Base-by-base conservation (phyloP, 2,797 vertebrate species). In the Mormyrops attenuatus region DNA sequence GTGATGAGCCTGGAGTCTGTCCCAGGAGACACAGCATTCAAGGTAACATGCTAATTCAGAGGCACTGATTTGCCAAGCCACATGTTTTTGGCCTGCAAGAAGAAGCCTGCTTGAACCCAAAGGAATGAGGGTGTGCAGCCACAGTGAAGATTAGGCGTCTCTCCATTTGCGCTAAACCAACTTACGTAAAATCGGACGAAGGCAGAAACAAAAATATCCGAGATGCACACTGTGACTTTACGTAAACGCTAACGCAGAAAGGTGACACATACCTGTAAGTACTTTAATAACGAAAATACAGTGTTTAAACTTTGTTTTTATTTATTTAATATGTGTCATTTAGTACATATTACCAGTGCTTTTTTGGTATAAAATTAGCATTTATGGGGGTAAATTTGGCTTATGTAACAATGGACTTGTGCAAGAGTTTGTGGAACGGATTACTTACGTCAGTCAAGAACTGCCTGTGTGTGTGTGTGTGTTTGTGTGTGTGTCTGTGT, bases 31-130 rank as follows among this genome's bases (percentile, higher is more conserved):
- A 17, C 30, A 30, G 8, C 15, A 13, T 11, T 69, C 3, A 30
- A 15, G 66, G 66, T 34, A 34, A 73, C 13, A 20, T 15, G 6
- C 34, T 77, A 5, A 77, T 73, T 73, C 22, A 73, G 66, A 73
- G 66, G 22, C 66, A 13, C 66, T 15, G 66, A 15, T 73, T 73
- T 15, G 11, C 66, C 26, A 30, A 69, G 15, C 13, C 4, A 26
- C 26, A 34, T 34, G 22, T 26, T 69, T 69, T 34, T 4, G 63
- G 26, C 3, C 11, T 69, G 22, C 63, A 34, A 69, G 63, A 5
- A 22, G 8, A 3, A 34, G 3, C 26, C 73, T 86, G 91, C 91
- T 89, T 91, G 85, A 88, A 89, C 88, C 89, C 91, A 69, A n/a
- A 22, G 22, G 57, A 60, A 60, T 60, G n/a, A 60, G n/a, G n/a